Evolutionary conservation across 2,888 invertebrate species (phyloP), one percentile per base, ranked within the genome.

Genomic region (Entomobrya proxima): DNA sequence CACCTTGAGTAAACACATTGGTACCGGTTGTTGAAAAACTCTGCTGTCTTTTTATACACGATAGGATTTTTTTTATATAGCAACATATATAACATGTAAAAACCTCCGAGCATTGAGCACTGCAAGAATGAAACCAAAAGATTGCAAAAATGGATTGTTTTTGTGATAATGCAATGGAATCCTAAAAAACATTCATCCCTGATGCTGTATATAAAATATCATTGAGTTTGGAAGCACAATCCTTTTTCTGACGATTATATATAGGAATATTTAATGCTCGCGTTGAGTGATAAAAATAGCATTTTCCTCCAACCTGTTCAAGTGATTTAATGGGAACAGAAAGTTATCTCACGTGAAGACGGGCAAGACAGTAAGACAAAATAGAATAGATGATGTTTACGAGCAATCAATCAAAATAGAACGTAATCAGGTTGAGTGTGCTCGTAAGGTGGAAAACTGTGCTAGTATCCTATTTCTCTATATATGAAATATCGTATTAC

Each of bases 1-100:
- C 72, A 47, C 72, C 47, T 72, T 47, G 15, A 72, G 47, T 47
- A 72, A 72, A 72, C 72, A 72, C 2, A 44, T 2, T 27, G 27
- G 35, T 15, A 44, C 27, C 13, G 47, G 24, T 44, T 44, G 24
- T 47, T 72, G 0, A 21, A 30, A 40, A 15, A 40, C 15, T 40
- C n/a, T 7, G n/a, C 18, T 11, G 37, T 67, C 18, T 35, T 67
- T 11, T 11, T 21, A 37, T n/a, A n/a, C n/a, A 18, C 64, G 52
- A 52, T 52, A n/a, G n/a, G n/a, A n/a, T n/a, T n/a, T n/a, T n/a
- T n/a, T n/a, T n/a, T n/a, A n/a, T n/a, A n/a, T n/a, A n/a, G n/a
- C n/a, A n/a, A n/a, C n/a, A n/a, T n/a, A n/a, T n/a, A n/a, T n/a
- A n/a, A n/a, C n/a, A n/a, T n/a, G n/a, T n/a, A n/a, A n/a, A n/a